Evolutionary conservation across 2,888 invertebrate species (phyloP).

Genomic region (Plebejus argus): DNA sequence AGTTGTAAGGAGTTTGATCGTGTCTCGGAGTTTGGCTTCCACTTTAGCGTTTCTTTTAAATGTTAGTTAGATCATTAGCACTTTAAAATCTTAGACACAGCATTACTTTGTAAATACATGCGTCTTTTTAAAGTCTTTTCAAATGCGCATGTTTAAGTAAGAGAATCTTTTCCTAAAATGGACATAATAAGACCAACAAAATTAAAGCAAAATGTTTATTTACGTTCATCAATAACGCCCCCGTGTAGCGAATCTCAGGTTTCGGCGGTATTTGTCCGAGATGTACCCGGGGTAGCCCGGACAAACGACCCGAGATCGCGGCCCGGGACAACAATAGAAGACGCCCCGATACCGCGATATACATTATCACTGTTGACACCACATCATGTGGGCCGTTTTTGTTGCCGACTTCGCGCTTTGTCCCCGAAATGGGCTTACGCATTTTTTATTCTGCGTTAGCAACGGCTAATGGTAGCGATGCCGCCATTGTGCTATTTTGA

Average conservation of each 20-base stretch:
- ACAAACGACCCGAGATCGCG: constrained; percentile 76
- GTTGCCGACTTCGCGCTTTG: constrained; percentile 67
- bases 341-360: constrained; percentile 71
- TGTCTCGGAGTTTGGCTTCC: constrained; percentile 15
- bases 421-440: constrained; percentile 61
- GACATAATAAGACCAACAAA: background rate
- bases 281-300: constrained; percentile 75
- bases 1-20: constrained; percentile 11
- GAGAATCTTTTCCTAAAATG: background rate
- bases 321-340: constrained; percentile 69
- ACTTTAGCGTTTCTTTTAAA: background rate
- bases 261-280: constrained; percentile 75
- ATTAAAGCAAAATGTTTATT: constrained; percentile 54
- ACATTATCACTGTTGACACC: constrained; percentile 76
- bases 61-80: background rate
- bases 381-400: constrained; percentile 74
- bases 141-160: background rate
- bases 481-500: constrained; percentile 31
- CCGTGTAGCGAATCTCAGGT: constrained; percentile 74
- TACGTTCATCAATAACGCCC: constrained; percentile 71
- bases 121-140: background rate
- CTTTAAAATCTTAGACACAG: constrained; percentile 1
- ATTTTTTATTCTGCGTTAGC: constrained; percentile 45
- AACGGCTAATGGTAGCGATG: constrained; percentile 37
- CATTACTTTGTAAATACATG: background rate